A percentile compares a stretch with the other conserved stretches of the same genome.
phyloP scores from a whole-genome alignment of 1,140 invertebrate species.

The Anastatus disparis region DNA sequence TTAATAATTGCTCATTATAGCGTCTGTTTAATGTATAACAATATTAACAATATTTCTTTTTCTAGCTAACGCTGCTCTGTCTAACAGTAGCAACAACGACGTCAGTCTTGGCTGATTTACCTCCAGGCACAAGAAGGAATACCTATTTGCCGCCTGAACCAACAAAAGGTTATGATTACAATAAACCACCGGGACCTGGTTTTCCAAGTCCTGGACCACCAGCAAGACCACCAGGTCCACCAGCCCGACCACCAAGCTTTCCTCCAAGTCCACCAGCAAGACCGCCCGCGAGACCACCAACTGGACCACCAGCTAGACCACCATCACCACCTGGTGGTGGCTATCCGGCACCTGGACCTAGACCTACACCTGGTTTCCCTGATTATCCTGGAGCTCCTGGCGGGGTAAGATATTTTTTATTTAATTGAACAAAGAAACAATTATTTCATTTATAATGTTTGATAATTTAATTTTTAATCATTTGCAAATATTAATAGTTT shows the following conservation, averaged over 20 bases:
- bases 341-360: constrained; percentile 53
- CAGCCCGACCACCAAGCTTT: constrained; percentile 45
- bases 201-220: constrained; percentile 43
- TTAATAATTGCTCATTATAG: too few species aligned
- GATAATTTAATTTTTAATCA: too few species aligned
- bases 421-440: too few species aligned
- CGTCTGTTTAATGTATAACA: too few species aligned
- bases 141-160: constrained; percentile 74
- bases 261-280: constrained; percentile 37
- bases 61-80: constrained; percentile 60
- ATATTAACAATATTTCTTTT: too few species aligned
- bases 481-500: too few species aligned
- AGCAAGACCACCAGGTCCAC: constrained; percentile 19
- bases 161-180: constrained; percentile 72
- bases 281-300: constrained; percentile 28
- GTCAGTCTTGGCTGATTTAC: constrained; percentile 54
- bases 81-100: constrained; percentile 51
- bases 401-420: constrained; percentile 41
- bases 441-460: too few species aligned
- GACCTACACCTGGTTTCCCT: constrained; percentile 53
- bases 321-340: constrained; percentile 44
- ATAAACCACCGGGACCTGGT: constrained; percentile 62
- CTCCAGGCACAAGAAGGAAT: constrained; percentile 67
- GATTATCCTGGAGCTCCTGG: constrained; percentile 54
- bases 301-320: constrained; percentile 47